These are phyloP conservation scores for Sceloporus tristichus DNA, from an alignment of 2,113 vertebrate species.

Conservation along the genomic window DNA sequence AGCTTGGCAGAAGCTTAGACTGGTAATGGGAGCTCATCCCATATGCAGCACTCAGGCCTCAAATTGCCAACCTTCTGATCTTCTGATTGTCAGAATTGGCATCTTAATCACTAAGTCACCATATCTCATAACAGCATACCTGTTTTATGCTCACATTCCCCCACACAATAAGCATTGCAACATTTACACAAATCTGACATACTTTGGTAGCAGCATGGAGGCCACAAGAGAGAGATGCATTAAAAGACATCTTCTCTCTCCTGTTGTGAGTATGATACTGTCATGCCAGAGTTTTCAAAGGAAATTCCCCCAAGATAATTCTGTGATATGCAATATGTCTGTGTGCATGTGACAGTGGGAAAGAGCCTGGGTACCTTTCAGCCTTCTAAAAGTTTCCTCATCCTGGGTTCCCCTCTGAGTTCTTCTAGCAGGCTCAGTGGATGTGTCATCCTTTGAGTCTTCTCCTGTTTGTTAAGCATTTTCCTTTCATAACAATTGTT, in stretches of 20 bases:
- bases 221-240: slow-evolving; percentile 34
- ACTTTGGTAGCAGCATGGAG: slow-evolving; percentile 38
- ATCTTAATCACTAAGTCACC: no score
- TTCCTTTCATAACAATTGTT: slow-evolving; percentile 52
- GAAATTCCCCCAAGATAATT: slow-evolving; percentile 42
- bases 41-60: no score
- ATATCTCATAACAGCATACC: no score
- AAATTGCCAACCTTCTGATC: no score
- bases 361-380: slow-evolving; percentile 30
- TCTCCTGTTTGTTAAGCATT: slow-evolving; percentile 50
- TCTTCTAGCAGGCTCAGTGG: slow-evolving; percentile 36
- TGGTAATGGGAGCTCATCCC: no score
- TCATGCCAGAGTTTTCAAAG: slow-evolving; percentile 64
- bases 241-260: slow-evolving; percentile 55
- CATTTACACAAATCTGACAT: not conserved
- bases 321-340: slow-evolving; percentile 64
- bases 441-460: slow-evolving; percentile 52
- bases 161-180: not conserved
- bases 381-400: slow-evolving; percentile 23
- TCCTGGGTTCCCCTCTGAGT: slow-evolving; percentile 47
- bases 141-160: not conserved
- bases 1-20: no score
- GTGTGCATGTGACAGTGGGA: fast-evolving
- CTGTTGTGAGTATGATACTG: slow-evolving; percentile 34
- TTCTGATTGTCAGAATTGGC: no score